Conservation (phyloP, 1,140 invertebrate genomes). For the Apis florea region DNA sequence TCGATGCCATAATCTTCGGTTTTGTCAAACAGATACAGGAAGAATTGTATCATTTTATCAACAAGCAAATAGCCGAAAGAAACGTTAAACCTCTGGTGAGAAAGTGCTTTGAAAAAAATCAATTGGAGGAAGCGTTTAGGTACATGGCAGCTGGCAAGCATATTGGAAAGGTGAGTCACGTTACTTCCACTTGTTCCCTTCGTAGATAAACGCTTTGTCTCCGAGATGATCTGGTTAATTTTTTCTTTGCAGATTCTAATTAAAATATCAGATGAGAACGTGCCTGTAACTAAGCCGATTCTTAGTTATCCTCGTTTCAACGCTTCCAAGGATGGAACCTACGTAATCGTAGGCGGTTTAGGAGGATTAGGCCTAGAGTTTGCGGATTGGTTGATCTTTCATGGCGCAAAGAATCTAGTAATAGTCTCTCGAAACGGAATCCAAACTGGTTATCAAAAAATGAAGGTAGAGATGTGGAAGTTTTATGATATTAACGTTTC, state of each 20-base stretch:
- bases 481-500: slow-evolving; percentile 81
- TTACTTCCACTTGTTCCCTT: not conserved
- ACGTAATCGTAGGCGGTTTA: slow-evolving; percentile 84
- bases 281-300: slow-evolving; percentile 63
- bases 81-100: slow-evolving; percentile 78
- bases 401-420: slow-evolving; percentile 86
- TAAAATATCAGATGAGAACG: slow-evolving; percentile 80
- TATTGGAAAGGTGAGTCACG: slow-evolving; percentile 83
- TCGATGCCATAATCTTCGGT: slow-evolving; percentile 83
- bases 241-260: slow-evolving; percentile 81
- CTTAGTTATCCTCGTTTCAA: slow-evolving; percentile 80
- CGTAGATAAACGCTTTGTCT: not conserved
- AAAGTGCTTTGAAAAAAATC: slow-evolving; percentile 75
- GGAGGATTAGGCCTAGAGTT: slow-evolving; percentile 92
- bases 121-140: slow-evolving; percentile 80
- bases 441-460: slow-evolving; percentile 85
- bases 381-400: slow-evolving; percentile 86
- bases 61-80: slow-evolving; percentile 80
- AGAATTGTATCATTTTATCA: slow-evolving; percentile 71
- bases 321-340: slow-evolving; percentile 78
- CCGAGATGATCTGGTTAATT: no score
- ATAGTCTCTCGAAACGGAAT: slow-evolving; percentile 87
- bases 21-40: slow-evolving; percentile 67
- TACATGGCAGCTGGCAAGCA: slow-evolving; percentile 88
- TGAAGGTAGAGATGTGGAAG: slow-evolving; percentile 79